phyloP scores from a whole-genome alignment of 2,113 vertebrate species.

The Merops nubicus region DNA sequence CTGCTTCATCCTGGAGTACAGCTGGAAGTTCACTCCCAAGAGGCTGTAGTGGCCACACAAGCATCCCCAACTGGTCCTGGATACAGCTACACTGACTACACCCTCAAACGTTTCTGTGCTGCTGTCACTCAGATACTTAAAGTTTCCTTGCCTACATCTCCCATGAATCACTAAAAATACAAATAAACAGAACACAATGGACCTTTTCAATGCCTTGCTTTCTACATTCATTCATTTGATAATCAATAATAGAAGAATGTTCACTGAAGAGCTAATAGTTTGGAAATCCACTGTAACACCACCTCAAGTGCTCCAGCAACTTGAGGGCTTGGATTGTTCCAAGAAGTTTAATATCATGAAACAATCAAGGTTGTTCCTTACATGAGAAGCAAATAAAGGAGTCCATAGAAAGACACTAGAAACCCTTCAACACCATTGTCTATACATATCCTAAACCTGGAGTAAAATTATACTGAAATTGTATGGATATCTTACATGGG shows the following conservation, averaged over 20 bases:
- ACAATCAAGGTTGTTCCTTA: not conserved
- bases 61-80: accelerated
- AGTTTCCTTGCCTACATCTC: not conserved
- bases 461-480: too few relatives aligned
- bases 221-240: not conserved
- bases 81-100: accelerated
- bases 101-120: not conserved
- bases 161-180: not conserved
- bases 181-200: not conserved
- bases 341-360: not conserved
- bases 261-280: not conserved
- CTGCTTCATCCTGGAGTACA: not conserved
- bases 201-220: not conserved
- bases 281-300: not conserved
- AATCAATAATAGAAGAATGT: not conserved
- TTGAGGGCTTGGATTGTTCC: not conserved
- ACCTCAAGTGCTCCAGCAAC: not conserved
- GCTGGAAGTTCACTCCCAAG: not conserved
- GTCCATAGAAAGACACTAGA: not conserved
- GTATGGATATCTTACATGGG: too few relatives aligned
- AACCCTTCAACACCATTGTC: not conserved
- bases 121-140: not conserved
- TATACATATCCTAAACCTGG: not conserved
- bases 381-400: not conserved
- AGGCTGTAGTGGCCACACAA: not conserved